Conservation (phyloP, 2,113 vertebrate species). For the Cariama cristata region DNA sequence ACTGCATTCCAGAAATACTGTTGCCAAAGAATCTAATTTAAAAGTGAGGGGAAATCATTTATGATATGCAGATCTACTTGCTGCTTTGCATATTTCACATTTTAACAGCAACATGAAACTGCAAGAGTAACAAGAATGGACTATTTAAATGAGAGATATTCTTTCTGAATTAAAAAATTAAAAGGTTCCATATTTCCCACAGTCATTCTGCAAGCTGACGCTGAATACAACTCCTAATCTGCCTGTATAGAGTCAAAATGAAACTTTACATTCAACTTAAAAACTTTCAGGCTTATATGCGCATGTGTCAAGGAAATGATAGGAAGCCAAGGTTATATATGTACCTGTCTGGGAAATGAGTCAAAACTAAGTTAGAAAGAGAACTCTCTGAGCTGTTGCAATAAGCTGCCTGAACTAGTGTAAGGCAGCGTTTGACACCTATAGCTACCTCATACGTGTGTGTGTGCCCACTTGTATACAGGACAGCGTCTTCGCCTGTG, state of each 20-base stretch:
- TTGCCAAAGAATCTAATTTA: constrained; percentile 21
- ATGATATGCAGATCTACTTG: not conserved
- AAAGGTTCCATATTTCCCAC: not conserved
- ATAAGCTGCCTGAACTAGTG: not conserved
- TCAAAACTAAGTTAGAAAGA: not conserved
- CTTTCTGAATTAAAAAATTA: not conserved
- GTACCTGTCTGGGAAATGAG: not conserved
- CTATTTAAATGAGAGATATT: not conserved
- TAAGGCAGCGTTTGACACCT: not conserved
- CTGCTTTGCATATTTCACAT: not conserved
- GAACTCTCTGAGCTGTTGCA: not conserved
- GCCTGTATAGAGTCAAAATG: not conserved
- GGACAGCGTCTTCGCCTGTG: not conserved
- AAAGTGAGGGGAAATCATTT: not conserved
- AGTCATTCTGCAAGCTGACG: not conserved
- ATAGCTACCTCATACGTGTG: not conserved
- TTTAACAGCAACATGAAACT: not conserved
- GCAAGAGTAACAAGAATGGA: not conserved
- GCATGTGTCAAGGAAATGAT: not conserved
- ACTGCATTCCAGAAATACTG: not conserved
- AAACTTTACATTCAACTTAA: not conserved
- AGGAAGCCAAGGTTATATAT: not conserved
- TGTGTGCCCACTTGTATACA: not conserved
- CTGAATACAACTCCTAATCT: not conserved
- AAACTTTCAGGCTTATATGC: not conserved